These are phyloP conservation scores for Limonius californicus DNA, from an alignment of 1,140 invertebrate species.

Conservation along the genomic window DNA sequence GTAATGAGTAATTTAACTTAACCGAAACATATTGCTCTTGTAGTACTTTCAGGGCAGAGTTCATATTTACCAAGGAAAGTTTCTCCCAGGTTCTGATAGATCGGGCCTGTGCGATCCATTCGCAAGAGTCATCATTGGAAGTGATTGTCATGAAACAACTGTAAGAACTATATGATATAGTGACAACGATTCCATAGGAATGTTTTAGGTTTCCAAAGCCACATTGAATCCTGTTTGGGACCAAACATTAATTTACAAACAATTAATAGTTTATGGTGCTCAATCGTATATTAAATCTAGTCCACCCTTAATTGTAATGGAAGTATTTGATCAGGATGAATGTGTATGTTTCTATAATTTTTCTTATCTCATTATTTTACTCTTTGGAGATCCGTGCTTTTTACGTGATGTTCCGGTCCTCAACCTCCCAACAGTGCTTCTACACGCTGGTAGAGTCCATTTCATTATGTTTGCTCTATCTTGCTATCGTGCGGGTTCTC, in stretches of 20 bases:
- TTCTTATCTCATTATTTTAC: neutral
- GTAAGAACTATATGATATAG: slow-evolving; percentile 17
- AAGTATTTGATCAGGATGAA: slow-evolving; percentile 45
- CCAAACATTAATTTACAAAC: slow-evolving; percentile 52
- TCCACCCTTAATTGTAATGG: slow-evolving; percentile 49
- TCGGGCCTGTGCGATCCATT: slow-evolving; percentile 53
- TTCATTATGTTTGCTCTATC: too few species aligned
- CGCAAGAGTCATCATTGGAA: slow-evolving; percentile 48
- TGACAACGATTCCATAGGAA: neutral
- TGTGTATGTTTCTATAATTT: neutral
- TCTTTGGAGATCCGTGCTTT: too few species aligned
- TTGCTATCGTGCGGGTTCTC: too few species aligned
- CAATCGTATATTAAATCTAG: slow-evolving; percentile 47
- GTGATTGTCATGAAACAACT: slow-evolving; percentile 43
- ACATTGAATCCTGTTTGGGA: slow-evolving; percentile 59
- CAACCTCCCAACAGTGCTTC: too few species aligned
- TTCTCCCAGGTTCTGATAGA: slow-evolving; percentile 52
- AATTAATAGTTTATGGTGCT: slow-evolving; percentile 50
- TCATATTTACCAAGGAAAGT: slow-evolving; percentile 60
- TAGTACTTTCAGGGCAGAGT: slow-evolving; percentile 53
- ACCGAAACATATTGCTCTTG: slow-evolving; percentile 31
- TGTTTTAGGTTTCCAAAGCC: slow-evolving; percentile 44
- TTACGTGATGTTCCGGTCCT: too few species aligned
- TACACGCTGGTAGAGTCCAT: too few species aligned
- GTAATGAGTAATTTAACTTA: slow-evolving; percentile 32